Evolutionary conservation across 37 sponge, comb jelly and placozoan species (phyloP).

Genomic region (Axinella damicornis): DNA sequence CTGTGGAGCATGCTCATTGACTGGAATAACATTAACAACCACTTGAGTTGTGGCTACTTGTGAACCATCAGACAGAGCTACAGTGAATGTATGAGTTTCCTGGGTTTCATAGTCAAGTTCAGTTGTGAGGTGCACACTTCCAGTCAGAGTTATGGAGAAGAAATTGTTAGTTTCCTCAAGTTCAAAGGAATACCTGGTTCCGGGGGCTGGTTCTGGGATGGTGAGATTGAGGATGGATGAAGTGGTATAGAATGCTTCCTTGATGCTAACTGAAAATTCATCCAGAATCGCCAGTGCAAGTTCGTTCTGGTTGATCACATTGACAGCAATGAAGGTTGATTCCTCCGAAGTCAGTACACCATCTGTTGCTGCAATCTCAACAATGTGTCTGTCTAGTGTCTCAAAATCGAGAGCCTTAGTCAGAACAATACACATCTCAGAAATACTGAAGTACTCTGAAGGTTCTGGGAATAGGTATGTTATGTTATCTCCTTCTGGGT

Average conservation of each 20-base stretch:
- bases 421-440: slow-evolving; percentile 12
- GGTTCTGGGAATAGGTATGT: slow-evolving; percentile 10
- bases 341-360: slow-evolving; percentile 8
- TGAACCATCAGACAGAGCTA: slow-evolving; percentile 5
- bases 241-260: slow-evolving; percentile 10
- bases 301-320: slow-evolving; percentile 14
- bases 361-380: slow-evolving; percentile 52
- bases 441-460: slow-evolving; percentile 6
- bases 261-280: slow-evolving; percentile 9
- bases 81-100: not conserved
- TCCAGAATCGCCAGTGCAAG: slow-evolving; percentile 17
- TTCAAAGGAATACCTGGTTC: slow-evolving; percentile 14
- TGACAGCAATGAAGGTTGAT: slow-evolving; percentile 2
- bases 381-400: not conserved
- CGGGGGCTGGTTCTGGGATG: slow-evolving; percentile 13
- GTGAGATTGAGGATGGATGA: slow-evolving; percentile 25
- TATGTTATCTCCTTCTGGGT: slow-evolving; percentile 53
- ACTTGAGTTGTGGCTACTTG: not conserved
- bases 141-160: slow-evolving; percentile 11
- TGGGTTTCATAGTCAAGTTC: slow-evolving; percentile 40
- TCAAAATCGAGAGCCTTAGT: slow-evolving; percentile 33
- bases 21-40: slow-evolving; percentile 35
- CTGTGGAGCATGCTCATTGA: slow-evolving; percentile 48
- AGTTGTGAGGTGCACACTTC: slow-evolving; percentile 11
- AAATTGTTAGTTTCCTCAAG: not conserved